Conservation (phyloP, 2,113 vertebrate genomes). For the Turnix velox region DNA sequence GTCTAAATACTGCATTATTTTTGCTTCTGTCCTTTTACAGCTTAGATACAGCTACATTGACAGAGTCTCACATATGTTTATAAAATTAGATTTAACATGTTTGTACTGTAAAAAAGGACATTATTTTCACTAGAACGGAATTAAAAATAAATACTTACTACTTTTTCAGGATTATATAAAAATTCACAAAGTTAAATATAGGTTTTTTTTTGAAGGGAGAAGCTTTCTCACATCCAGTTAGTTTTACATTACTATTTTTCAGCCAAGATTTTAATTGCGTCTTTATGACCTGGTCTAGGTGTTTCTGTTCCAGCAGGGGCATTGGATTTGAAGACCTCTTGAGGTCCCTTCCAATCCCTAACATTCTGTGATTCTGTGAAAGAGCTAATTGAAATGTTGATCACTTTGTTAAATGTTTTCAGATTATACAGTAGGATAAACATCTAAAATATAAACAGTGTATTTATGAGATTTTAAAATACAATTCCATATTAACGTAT, state of each 20-base stretch:
- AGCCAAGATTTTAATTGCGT: background rate
- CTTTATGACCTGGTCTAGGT: too few relatives aligned
- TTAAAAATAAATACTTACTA: background rate
- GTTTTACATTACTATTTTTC: background rate
- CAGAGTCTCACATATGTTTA: background rate
- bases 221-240: background rate
- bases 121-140: background rate
- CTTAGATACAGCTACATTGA: background rate
- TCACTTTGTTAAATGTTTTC: background rate
- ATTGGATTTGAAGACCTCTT: too few relatives aligned
- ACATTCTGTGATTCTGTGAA: too few relatives aligned
- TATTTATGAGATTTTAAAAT: background rate
- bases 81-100: background rate
- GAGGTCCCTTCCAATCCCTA: too few relatives aligned
- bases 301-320: too few relatives aligned
- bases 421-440: background rate
- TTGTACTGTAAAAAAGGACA: background rate
- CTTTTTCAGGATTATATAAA: background rate
- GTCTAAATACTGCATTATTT: background rate
- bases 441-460: background rate
- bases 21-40: background rate
- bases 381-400: background rate
- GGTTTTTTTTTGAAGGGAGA: background rate
- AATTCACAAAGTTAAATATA: background rate
- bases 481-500: background rate